Conservation (phyloP, 2,113 vertebrate species). For the Hiodon alosoides region DNA sequence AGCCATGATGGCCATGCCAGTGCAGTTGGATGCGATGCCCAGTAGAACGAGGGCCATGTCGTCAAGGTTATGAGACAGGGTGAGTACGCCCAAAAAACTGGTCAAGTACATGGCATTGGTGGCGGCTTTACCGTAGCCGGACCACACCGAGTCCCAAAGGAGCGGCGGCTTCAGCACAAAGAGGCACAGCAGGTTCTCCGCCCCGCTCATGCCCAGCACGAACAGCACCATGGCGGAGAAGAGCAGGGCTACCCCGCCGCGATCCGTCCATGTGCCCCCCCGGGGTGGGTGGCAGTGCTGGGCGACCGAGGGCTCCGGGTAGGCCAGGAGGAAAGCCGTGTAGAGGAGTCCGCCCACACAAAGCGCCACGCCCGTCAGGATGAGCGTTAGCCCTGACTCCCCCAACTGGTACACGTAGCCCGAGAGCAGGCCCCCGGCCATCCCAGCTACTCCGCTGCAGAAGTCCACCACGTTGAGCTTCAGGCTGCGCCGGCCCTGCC, state of each 20-base stretch:
- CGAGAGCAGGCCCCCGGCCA: conserved; percentile 39
- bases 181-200: conserved; percentile 40
- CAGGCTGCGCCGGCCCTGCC: conserved; percentile 35
- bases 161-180: conserved; percentile 47
- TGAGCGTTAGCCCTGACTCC: conserved; percentile 31
- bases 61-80: conserved; percentile 29
- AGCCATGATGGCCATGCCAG: conserved; percentile 43
- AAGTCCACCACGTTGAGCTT: conserved; percentile 44
- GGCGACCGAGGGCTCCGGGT: neutral
- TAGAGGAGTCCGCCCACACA: conserved; percentile 30
- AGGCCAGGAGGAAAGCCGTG: conserved; percentile 35
- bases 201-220: conserved; percentile 39
- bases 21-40: conserved; percentile 46
- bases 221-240: conserved; percentile 39
- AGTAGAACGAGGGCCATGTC: conserved; percentile 40
- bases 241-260: conserved; percentile 21
- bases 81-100: conserved; percentile 45
- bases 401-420: conserved; percentile 40
- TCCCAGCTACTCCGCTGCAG: conserved; percentile 38
- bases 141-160: conserved; percentile 45
- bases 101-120: conserved; percentile 44
- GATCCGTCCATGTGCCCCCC: conserved; percentile 10
- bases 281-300: neutral
- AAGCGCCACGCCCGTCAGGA: conserved; percentile 28
- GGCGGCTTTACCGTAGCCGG: conserved; percentile 42